Percentiles rank a stretch among this genome's conserved stretches.
Evolutionary conservation across 1,140 invertebrate species (phyloP).

Genomic region (Bilobella aurantiaca): DNA sequence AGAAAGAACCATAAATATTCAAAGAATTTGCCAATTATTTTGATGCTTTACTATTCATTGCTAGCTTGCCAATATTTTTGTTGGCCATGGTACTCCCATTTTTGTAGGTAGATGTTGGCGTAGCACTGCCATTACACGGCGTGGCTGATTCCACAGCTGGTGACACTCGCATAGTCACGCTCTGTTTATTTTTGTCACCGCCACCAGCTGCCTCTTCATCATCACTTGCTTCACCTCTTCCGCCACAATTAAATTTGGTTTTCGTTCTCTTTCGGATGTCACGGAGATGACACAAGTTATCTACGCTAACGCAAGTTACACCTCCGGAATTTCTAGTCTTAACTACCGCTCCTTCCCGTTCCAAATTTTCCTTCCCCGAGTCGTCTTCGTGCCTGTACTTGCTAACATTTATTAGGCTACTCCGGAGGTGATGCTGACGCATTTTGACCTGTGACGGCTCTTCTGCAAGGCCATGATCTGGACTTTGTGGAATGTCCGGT

Average conservation of each 20-base stretch:
- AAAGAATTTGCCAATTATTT: not conserved
- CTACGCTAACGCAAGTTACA: slow-evolving; percentile 23
- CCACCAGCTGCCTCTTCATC: slow-evolving; percentile 6
- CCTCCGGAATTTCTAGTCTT: slow-evolving; percentile 7
- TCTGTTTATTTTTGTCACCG: not conserved
- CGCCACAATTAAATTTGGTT: slow-evolving; percentile 16
- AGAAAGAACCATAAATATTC: not conserved
- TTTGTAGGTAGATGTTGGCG: not conserved
- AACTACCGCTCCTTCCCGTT: not conserved
- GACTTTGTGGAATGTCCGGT: not conserved
- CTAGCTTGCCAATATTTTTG: not conserved
- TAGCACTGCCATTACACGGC: not conserved
- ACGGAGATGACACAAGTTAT: slow-evolving; percentile 26
- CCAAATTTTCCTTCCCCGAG: not conserved
- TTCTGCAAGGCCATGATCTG: not conserved
- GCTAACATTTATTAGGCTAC: slow-evolving; percentile 22
- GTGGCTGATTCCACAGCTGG: not conserved
- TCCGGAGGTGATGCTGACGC: slow-evolving; percentile 11
- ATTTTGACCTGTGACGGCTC: not conserved
- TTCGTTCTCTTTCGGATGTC: slow-evolving; percentile 18
- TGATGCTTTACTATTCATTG: not conserved
- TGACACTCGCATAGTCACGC: slow-evolving; percentile 1
- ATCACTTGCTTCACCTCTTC: slow-evolving; percentile 13
- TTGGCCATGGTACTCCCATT: not conserved
- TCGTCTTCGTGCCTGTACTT: not conserved